phyloP scores from a whole-genome alignment of 2,113 vertebrate genomes.

The Machaerirhynchus nigripectus region DNA sequence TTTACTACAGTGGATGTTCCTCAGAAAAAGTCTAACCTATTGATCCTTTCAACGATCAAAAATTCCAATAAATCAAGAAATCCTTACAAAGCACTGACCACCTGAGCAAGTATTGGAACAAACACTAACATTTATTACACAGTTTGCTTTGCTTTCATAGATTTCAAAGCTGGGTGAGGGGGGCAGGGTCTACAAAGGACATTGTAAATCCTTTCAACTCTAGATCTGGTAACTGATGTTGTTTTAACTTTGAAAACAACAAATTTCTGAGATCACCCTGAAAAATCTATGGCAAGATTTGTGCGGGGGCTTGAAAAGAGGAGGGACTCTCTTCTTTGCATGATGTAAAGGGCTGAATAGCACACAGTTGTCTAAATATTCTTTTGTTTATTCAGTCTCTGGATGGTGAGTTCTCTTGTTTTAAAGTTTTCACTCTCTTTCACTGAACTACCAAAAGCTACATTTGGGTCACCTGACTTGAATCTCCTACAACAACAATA shows the following conservation, averaged over 20 bases:
- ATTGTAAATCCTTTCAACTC: neutral
- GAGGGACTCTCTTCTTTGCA: neutral
- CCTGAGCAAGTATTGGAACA: neutral
- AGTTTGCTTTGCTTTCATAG: neutral
- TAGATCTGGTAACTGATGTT: neutral
- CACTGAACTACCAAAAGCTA: conserved; percentile 3
- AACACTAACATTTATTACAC: neutral
- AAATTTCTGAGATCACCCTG: conserved; percentile 26
- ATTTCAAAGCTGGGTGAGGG: neutral
- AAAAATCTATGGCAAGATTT: conserved; percentile 15
- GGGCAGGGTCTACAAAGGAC: neutral
- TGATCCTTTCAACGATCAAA: neutral
- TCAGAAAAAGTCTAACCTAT: neutral
- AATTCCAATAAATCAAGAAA: neutral
- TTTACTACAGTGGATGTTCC: neutral
- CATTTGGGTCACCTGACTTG: neutral
- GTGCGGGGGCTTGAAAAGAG: neutral
- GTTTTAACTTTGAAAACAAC: conserved; percentile 47
- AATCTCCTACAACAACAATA: neutral
- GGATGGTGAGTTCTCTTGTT: neutral
- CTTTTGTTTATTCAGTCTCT: conserved; percentile 44
- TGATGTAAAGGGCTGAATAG: conserved; percentile 16
- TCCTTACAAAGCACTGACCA: neutral
- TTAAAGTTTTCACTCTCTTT: neutral
- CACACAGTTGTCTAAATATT: conserved; percentile 44